Evolutionary conservation across 1,140 invertebrate genomes (phyloP).

Genomic region (Bombus superbus): DNA sequence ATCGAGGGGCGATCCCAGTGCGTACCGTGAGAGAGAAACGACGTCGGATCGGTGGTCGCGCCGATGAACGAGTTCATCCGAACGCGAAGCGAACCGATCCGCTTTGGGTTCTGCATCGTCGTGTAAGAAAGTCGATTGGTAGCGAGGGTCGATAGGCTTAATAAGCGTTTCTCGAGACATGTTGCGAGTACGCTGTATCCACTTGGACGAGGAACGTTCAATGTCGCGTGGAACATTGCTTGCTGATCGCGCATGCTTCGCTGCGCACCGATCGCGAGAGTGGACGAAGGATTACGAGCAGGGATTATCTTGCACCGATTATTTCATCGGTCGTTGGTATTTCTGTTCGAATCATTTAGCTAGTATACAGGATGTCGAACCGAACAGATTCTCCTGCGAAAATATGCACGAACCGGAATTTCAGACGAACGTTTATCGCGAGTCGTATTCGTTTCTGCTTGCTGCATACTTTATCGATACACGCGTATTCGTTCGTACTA

Average conservation of each 20-base stretch:
- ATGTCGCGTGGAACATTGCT: not conserved
- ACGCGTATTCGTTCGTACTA: no score
- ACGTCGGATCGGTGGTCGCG: not conserved
- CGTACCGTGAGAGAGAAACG: not conserved
- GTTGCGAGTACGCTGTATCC: not conserved
- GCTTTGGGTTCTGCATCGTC: not conserved
- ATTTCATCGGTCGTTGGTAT: not conserved
- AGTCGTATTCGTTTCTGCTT: no score
- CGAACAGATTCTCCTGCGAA: no score
- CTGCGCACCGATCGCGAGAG: not conserved
- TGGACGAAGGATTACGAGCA: no score
- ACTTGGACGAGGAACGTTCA: not conserved
- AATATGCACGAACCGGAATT: no score
- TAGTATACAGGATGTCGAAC: no score
- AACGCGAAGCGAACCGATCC: not conserved
- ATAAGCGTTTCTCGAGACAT: not conserved
- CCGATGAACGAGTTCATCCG: conserved; percentile 29
- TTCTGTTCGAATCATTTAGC: not conserved
- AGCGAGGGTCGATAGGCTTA: conserved; percentile 7
- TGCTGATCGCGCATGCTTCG: not conserved
- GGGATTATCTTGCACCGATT: not conserved
- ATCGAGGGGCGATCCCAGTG: not conserved
- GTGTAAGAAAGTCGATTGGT: not conserved
- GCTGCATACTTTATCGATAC: no score
- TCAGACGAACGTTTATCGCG: no score